phyloP scores from a whole-genome alignment of 1,140 invertebrate species.

The Cardiocondyla obscurior region DNA sequence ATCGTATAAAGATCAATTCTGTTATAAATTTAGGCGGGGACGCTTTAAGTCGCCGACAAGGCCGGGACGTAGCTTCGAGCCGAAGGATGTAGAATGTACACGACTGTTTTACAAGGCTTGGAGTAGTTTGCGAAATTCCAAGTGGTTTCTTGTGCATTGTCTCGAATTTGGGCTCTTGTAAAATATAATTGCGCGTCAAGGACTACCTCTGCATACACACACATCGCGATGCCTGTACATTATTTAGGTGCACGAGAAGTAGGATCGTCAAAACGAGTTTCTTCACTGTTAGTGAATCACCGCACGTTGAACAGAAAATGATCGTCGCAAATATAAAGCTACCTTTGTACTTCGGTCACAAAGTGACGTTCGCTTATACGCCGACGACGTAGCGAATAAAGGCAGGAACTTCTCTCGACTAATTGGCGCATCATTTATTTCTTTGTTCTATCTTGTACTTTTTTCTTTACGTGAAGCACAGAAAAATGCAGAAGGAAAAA shows the following conservation, averaged over 20 bases:
- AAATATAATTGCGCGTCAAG: neutral
- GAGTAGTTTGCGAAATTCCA: neutral
- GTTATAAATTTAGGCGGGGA: neutral
- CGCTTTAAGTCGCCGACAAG: neutral
- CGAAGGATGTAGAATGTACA: too few species aligned
- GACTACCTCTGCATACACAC: too few species aligned
- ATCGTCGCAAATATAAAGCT: slow-evolving; percentile 12
- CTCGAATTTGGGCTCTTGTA: neutral
- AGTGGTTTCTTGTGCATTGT: neutral
- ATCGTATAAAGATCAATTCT: neutral
- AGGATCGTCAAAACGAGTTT: neutral
- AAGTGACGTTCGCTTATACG: neutral
- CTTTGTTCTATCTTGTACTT: neutral
- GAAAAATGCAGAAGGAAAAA: neutral
- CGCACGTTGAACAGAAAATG: neutral
- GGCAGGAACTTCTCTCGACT: neutral
- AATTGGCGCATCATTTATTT: neutral
- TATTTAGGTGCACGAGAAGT: too few species aligned
- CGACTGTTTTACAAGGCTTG: too few species aligned
- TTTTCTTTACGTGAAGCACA: neutral
- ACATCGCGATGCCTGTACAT: too few species aligned
- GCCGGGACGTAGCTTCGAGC: too few species aligned
- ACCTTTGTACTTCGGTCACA: neutral
- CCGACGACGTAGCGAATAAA: neutral
- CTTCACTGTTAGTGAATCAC: slow-evolving; percentile 10